Conservation (phyloP, 2,797 vertebrate species). For the Chelon auratus region DNA sequence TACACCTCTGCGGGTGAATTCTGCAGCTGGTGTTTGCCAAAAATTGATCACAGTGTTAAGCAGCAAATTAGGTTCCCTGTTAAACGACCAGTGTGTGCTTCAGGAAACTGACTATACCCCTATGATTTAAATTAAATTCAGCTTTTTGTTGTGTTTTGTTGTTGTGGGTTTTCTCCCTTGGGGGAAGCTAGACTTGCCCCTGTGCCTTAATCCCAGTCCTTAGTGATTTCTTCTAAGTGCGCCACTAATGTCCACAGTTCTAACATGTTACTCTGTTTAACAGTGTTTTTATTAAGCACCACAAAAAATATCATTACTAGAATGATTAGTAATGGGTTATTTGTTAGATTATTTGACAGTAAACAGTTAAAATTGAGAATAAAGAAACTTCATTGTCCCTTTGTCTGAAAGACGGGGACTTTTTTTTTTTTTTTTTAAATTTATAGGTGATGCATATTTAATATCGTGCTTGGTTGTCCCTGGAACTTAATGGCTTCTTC, state of each 20-base stretch:
- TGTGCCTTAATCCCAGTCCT: too few relatives aligned
- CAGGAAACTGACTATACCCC: conserved; percentile 15
- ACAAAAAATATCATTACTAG: not conserved
- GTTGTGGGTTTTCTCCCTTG: conserved; percentile 27
- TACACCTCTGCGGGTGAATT: conserved; percentile 20
- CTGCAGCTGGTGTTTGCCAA: conserved; percentile 19
- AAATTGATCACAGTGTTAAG: conserved; percentile 2
- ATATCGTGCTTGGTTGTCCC: too few relatives aligned
- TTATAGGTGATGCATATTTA: too few relatives aligned
- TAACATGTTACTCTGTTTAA: not conserved
- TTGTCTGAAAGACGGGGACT: not conserved
- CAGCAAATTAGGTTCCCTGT: conserved; percentile 18
- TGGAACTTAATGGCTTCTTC: too few relatives aligned
- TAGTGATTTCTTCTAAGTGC: not conserved
- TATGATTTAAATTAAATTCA: conserved; percentile 6
- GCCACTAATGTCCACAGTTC: conserved; percentile 5
- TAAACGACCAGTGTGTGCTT: conserved; percentile 17
- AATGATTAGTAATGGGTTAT: not conserved
- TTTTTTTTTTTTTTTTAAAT: too few relatives aligned
- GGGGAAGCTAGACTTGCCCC: not conserved
- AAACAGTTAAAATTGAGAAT: too few relatives aligned
- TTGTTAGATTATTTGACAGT: not conserved
- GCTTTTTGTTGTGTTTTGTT: conserved; percentile 38
- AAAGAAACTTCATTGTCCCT: too few relatives aligned
- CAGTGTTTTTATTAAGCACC: not conserved